These are phyloP conservation scores for Promerops cafer DNA, from an alignment of 2,113 vertebrate species.

Conservation along the genomic window DNA sequence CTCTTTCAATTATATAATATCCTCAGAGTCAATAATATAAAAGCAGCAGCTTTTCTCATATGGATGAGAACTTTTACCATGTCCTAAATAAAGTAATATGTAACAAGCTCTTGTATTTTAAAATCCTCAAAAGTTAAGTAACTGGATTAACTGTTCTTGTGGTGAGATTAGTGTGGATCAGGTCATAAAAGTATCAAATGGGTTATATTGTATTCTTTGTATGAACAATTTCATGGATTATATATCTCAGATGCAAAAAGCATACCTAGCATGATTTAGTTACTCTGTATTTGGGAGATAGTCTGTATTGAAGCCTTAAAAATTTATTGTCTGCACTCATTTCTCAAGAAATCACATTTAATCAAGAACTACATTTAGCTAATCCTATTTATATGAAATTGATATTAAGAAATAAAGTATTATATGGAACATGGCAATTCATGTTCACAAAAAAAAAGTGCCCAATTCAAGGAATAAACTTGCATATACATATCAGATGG, in stretches of 20 bases:
- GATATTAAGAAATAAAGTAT: neutral
- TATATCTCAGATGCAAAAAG: neutral
- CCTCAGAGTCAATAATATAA: neutral
- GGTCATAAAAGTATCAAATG: neutral
- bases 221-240: neutral
- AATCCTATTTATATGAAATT: neutral
- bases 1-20: neutral
- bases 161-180: neutral
- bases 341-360: neutral
- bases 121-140: neutral
- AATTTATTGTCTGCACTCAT: neutral
- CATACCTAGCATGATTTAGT: neutral
- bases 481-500: neutral
- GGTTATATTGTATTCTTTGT: neutral
- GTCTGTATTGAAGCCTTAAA: neutral
- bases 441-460: neutral
- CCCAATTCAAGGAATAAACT: neutral
- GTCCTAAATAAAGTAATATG: neutral
- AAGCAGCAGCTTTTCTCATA: neutral
- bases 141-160: slow-evolving; percentile 1
- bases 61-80: neutral
- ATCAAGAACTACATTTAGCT: neutral
- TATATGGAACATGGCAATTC: neutral
- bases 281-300: neutral
- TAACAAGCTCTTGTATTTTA: neutral